Evolutionary conservation across 2,888 invertebrate genomes (phyloP), one percentile per base, ranked within the genome.

Genomic region (Petrolisthes manimaculis): DNA sequence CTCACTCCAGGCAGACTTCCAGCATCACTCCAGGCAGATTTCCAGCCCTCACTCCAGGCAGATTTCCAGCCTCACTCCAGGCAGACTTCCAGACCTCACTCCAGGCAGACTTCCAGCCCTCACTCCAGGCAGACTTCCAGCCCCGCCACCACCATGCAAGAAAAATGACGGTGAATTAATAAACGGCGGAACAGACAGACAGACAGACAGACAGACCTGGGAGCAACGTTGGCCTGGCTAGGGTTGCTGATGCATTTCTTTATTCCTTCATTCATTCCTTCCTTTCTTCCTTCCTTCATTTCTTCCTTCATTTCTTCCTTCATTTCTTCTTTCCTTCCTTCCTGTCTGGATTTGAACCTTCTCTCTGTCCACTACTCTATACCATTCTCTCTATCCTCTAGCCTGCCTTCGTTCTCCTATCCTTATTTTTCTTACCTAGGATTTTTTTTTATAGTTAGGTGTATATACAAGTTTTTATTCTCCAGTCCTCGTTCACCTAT

Each of bases 131-230:
- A n/a, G n/a, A n/a, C n/a, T n/a, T n/a, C 37, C 53, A 8, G 53
- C 77, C 53, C 9, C 8, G 8, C 53, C 51, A 51, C 77, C 53
- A 51, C 51, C 77, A 77, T 77, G 77, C 53, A 77, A 77, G 77
- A 77, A 77, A 77, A 77, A 77, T 77, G 53, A 77, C 37, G 51
- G 77, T 77, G 77, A 77, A 77, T 77, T 77, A 77, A 77, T 77
- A 6, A 77, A 77, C 37, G 77, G 53, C 51, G 9, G 77, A 51
- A 37, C 37, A 77, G 51, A 77, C n/a, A n/a, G n/a, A n/a, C n/a
- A n/a, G n/a, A n/a, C n/a, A n/a, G n/a, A n/a, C n/a, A n/a, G n/a
- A n/a, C n/a, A n/a, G n/a, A n/a, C n/a, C n/a, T n/a, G n/a, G n/a
- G 21, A 77, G 77, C 77, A 4, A 77, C 12, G 53, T 9, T 5